phyloP scores from a whole-genome alignment of 2,113 vertebrate species.

The Datnioides undecimradiatus region DNA sequence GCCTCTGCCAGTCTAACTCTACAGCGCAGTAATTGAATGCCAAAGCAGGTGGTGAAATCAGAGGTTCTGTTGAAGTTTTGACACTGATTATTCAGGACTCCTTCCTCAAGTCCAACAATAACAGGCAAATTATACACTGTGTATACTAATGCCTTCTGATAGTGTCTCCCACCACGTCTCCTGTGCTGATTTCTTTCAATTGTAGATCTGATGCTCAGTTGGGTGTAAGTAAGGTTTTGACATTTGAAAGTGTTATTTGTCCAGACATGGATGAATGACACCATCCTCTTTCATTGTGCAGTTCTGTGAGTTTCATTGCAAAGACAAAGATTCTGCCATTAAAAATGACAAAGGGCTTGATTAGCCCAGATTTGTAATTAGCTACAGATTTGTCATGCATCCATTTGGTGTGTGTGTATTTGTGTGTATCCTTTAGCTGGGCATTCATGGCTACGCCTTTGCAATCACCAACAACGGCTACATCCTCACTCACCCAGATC shows the following conservation, averaged over 20 bases:
- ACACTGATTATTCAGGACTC: slow-evolving; percentile 41
- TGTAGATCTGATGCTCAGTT: slow-evolving; percentile 16
- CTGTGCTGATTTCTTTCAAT: slow-evolving; percentile 25
- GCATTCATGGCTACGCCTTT: slow-evolving; percentile 98
- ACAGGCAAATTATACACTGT: slow-evolving; percentile 54
- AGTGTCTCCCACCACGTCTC: not conserved
- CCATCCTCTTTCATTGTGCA: slow-evolving; percentile 67
- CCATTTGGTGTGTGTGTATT: slow-evolving; percentile 28
- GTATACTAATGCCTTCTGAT: slow-evolving; percentile 27
- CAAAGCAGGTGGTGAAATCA: slow-evolving; percentile 35
- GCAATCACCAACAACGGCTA: slow-evolving; percentile 99
- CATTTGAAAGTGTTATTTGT: slow-evolving; percentile 74
- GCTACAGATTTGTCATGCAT: slow-evolving; percentile 59
- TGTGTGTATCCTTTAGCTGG: slow-evolving; percentile 85
- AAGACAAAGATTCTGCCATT: slow-evolving; percentile 29
- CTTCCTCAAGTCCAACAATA: slow-evolving; percentile 18
- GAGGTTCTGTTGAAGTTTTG: slow-evolving; percentile 29
- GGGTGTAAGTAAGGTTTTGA: slow-evolving; percentile 19
- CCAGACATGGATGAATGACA: slow-evolving; percentile 63
- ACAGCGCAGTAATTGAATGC: slow-evolving; percentile 1
- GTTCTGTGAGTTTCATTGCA: slow-evolving; percentile 60
- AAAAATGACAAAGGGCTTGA: slow-evolving; percentile 68
- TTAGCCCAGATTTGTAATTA: slow-evolving; percentile 63
- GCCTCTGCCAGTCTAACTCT: not conserved
- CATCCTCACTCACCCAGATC: slow-evolving; percentile 97